Evolutionary conservation across 2,888 invertebrate genomes (phyloP).

Genomic region (Pachydiplax longipennis): DNA sequence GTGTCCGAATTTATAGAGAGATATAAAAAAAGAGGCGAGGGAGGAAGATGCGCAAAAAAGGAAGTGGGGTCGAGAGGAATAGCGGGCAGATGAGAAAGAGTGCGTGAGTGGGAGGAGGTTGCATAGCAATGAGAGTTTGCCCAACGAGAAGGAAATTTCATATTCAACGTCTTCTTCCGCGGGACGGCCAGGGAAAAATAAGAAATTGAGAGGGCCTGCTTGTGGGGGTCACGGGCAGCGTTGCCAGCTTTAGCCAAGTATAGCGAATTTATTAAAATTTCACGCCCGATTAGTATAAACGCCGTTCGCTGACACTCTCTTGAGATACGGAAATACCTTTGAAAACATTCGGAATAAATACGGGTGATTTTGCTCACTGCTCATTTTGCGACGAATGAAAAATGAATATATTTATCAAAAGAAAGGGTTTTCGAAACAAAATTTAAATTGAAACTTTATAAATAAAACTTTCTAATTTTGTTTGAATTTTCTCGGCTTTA

Average conservation of each 20-base stretch:
- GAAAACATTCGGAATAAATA: no score
- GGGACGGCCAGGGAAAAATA: background rate
- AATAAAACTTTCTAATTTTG: no score
- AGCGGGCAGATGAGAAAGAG: background rate
- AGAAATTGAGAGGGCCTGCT: background rate
- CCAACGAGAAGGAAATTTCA: conserved; percentile 41
- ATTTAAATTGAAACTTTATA: no score
- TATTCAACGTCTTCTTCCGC: conserved; percentile 30
- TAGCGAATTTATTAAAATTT: no score
- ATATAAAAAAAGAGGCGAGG: background rate
- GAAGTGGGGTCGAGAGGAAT: background rate
- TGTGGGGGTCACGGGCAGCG: background rate
- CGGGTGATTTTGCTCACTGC: no score
- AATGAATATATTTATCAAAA: no score
- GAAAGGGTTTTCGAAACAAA: no score
- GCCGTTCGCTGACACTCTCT: no score
- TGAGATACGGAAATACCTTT: no score
- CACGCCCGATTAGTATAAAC: background rate
- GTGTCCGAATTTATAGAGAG: conserved; percentile 32
- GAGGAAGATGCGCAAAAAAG: background rate
- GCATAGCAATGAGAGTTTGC: conserved; percentile 43
- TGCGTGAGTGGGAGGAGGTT: background rate
- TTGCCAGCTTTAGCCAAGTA: background rate
- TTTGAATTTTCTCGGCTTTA: no score
- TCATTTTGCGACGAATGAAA: no score